phyloP scores from a whole-genome alignment of 2,113 vertebrate genomes.

The Nothocercus nigrocapillus region DNA sequence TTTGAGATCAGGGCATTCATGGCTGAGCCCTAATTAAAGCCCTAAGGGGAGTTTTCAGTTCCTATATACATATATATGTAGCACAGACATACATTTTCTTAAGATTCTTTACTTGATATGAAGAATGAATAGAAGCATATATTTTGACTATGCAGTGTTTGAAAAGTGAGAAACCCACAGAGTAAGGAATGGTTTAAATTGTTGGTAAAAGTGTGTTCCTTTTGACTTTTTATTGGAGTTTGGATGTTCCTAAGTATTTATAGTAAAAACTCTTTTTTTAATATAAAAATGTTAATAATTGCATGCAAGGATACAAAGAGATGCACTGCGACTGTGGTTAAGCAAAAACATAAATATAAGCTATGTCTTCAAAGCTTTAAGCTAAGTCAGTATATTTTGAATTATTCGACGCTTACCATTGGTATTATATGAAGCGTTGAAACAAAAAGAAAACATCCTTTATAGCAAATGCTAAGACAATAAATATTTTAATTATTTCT shows the following conservation, averaged over 20 bases:
- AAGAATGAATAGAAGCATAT: not conserved
- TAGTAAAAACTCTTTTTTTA: not conserved
- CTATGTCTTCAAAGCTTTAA: not conserved
- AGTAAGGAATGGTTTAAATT: not conserved
- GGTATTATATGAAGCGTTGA: not conserved
- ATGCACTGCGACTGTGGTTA: not conserved
- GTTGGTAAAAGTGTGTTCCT: not conserved
- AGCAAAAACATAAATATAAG: not conserved
- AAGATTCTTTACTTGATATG: not conserved
- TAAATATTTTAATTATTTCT: not conserved
- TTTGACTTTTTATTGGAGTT: not conserved
- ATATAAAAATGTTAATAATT: rapidly evolving
- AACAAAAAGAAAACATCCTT: not conserved
- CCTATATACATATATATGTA: not conserved
- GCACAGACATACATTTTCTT: not conserved
- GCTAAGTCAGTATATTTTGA: not conserved
- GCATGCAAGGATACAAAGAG: not conserved
- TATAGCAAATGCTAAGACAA: not conserved
- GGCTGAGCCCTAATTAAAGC: not conserved
- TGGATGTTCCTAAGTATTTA: not conserved
- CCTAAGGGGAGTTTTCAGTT: not conserved
- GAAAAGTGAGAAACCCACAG: not conserved
- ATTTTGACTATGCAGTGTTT: not conserved
- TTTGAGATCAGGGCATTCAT: not conserved
- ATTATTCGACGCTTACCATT: not conserved